phyloP scores from a whole-genome alignment of 2,797 vertebrate genomes.

The Cryptoprocta ferox region DNA sequence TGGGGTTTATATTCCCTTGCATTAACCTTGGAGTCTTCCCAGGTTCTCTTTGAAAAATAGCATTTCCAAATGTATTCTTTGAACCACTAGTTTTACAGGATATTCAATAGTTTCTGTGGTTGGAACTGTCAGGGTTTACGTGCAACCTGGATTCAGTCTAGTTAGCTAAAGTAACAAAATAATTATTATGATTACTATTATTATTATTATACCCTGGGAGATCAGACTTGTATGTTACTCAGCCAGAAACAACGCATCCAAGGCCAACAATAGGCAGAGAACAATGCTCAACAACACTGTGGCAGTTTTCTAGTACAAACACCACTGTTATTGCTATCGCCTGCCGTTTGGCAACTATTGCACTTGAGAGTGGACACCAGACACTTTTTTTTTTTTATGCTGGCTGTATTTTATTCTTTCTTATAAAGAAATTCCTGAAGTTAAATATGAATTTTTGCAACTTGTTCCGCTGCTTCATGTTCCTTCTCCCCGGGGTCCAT shows the following conservation, averaged over 20 bases:
- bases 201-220: not conserved
- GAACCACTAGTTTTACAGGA: not conserved
- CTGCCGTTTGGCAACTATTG: not conserved
- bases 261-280: not conserved
- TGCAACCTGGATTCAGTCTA: not conserved
- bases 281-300: not conserved
- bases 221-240: not conserved
- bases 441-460: no score
- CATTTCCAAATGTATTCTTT: not conserved
- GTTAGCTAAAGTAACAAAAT: slow-evolving; percentile 3
- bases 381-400: no score
- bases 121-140: not conserved
- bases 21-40: not conserved
- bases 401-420: no score
- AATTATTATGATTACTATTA: not conserved
- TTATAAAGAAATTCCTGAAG: no score
- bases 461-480: no score
- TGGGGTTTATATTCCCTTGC: not conserved
- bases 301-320: not conserved
- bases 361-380: not conserved
- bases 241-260: not conserved
- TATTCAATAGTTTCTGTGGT: not conserved
- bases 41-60: not conserved
- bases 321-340: not conserved
- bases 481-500: no score